Evolutionary conservation across 1,140 invertebrate species (phyloP).

Genomic region (Armadillidium nasatum): DNA sequence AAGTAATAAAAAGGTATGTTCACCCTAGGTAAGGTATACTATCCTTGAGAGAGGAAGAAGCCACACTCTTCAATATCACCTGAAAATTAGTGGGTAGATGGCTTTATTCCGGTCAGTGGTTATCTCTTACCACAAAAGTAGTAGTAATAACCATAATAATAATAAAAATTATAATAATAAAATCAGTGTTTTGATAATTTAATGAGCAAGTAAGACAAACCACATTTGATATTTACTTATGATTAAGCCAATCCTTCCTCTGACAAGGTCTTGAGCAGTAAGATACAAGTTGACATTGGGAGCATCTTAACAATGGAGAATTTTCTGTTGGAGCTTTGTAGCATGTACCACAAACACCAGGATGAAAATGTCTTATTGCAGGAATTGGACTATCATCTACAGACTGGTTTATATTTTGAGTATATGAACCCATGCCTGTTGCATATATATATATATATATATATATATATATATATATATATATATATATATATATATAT

Average conservation of each 20-base stretch:
- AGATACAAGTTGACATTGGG: constrained; percentile 22
- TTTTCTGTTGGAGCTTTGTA: neutral
- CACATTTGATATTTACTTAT: constrained; percentile 7
- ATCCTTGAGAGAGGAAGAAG: no score
- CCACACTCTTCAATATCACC: no score
- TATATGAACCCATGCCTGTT: neutral
- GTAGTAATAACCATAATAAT: neutral
- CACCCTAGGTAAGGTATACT: no score
- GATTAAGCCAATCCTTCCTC: constrained; percentile 19
- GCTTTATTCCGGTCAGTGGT: no score
- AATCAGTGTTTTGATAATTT: neutral
- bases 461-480: no score
- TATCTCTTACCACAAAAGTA: no score
- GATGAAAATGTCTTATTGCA: constrained; percentile 18
- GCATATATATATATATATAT: no score
- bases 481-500: no score
- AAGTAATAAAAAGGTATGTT: no score
- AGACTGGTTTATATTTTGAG: neutral
- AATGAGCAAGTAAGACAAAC: neutral
- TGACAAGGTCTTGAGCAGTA: constrained; percentile 23
- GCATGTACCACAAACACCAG: constrained; percentile 25
- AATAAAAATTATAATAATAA: neutral
- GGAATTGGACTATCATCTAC: neutral
- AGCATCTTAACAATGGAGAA: constrained; percentile 20
- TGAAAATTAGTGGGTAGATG: no score